A percentile compares a stretch with the other conserved stretches of the same genome.
Conservation (phyloP, 2,113 vertebrate species). For the Mustelus asterias region DNA sequence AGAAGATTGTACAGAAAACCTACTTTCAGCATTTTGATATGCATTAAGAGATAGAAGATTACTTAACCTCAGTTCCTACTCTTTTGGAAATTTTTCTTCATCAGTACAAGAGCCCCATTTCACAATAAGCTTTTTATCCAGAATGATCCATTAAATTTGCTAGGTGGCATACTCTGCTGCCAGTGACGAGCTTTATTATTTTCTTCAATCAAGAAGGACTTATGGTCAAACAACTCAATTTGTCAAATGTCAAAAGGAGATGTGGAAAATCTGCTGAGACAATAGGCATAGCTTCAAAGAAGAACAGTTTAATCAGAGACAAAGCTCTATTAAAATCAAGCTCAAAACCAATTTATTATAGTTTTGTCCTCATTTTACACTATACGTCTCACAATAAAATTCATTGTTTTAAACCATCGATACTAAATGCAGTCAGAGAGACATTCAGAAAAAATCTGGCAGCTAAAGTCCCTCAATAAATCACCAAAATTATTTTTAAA, state of each 20-base stretch:
- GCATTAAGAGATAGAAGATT: background rate
- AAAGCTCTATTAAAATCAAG: slow-evolving; percentile 61
- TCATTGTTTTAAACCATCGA: slow-evolving; percentile 41
- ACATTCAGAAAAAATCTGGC: slow-evolving; percentile 56
- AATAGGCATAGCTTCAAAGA: background rate
- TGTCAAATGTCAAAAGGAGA: slow-evolving; percentile 1
- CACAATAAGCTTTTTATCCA: slow-evolving; percentile 21
- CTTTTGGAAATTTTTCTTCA: background rate
- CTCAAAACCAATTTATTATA: slow-evolving; percentile 80
- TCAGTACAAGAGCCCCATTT: background rate
- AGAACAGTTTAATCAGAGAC: slow-evolving; percentile 36
- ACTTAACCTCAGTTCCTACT: background rate
- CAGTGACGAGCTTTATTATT: background rate
- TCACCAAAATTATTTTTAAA: slow-evolving; percentile 62
- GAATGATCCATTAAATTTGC: background rate
- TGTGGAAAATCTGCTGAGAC: background rate
- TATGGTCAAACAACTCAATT: background rate
- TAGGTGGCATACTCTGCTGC: background rate
- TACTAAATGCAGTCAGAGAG: slow-evolving; percentile 45
- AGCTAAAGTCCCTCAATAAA: slow-evolving; percentile 45
- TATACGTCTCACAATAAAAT: slow-evolving; percentile 67
- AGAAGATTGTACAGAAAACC: background rate
- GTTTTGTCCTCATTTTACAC: slow-evolving; percentile 69
- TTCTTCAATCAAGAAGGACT: background rate
- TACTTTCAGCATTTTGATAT: background rate